Percentiles rank a stretch among this genome's conserved stretches.
These are phyloP conservation scores for Gadopsis marmoratus DNA, from an alignment of 2,797 vertebrate genomes.

Conservation along the genomic window DNA sequence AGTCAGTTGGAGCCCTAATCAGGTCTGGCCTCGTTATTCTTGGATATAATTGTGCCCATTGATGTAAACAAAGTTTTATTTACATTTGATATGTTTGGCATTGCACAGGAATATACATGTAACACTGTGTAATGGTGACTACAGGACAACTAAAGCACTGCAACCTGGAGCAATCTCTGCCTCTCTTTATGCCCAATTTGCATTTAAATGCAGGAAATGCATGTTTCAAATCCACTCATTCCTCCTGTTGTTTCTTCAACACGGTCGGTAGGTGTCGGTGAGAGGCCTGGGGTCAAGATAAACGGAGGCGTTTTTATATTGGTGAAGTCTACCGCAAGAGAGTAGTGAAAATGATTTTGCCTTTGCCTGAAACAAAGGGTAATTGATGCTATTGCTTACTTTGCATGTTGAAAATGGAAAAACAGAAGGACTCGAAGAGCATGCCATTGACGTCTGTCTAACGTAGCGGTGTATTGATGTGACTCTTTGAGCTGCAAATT, in stretches of 20 bases:
- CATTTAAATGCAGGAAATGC: slow-evolving; percentile 33
- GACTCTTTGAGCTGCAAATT: slow-evolving; percentile 80
- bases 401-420: slow-evolving; percentile 61
- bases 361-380: slow-evolving; percentile 68
- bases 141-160: neutral
- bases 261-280: rapidly evolving
- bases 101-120: neutral
- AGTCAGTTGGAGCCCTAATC: neutral
- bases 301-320: slow-evolving; percentile 29
- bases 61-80: neutral
- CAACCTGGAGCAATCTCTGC: slow-evolving; percentile 4
- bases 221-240: slow-evolving; percentile 12
- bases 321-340: neutral
- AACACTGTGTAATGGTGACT: neutral
- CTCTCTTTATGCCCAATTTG: slow-evolving; percentile 17
- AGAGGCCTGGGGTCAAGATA: slow-evolving; percentile 38
- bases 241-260: neutral
- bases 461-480: slow-evolving; percentile 68
- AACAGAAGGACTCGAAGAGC: slow-evolving; percentile 63
- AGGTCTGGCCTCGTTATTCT: neutral
- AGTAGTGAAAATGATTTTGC: slow-evolving; percentile 40
- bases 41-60: neutral
- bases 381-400: slow-evolving; percentile 69
- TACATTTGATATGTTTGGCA: neutral
- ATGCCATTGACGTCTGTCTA: slow-evolving; percentile 60